Evolutionary conservation across 1,140 invertebrate genomes (phyloP), one percentile per base, ranked within the genome.

Genomic region (Parasteatoda tepidariorum): DNA sequence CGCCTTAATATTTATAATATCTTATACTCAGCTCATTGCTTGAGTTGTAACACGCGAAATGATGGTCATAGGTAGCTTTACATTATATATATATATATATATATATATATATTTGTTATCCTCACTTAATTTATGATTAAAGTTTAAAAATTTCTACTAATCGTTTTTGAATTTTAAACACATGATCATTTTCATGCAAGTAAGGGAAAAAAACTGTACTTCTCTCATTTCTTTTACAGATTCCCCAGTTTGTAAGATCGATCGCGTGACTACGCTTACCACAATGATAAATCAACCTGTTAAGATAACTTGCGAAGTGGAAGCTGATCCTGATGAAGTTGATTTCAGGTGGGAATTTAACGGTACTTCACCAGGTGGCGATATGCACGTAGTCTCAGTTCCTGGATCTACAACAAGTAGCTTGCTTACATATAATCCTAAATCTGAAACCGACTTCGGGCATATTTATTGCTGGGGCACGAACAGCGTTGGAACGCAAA

Each of bases 401-500:
- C 90, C 90, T 66, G 89, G 90, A 84, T 90, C 91, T 83, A 89
- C 90, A 87, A 92, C 91, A 86, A 90, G 90, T n/a, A 83, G 76
- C 57, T 31, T 84, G n/a, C 78, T 83, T 26, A 95, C 91, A 88
- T 95, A 92, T 88, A 92, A 90, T 66, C 91, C 92, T 31, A 90
- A 89, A 76, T 88, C 88, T 61, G 91, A 92, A 71, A 90, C 91
- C 24, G 95, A 96, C 87, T 92, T 95, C 83, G 94, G 95, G 73
- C 94, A 93, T 75, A 89, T 96, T 0, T 93, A 94, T 18, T 96
- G 95, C 87, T 96, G 94, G 94, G 95, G 94, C 0, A 93, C 92
- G 86, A 96, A 96, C 89, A 91, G 91, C 85, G 92, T 96, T 18
- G 95, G 95, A 24, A 41, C 62, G 85, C 95, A 96, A 90, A 91